A percentile compares a stretch with the other conserved stretches of the same genome.
Evolutionary conservation across 1,140 invertebrate species (phyloP).

Genomic region (Teleogryllus occipitalis): DNA sequence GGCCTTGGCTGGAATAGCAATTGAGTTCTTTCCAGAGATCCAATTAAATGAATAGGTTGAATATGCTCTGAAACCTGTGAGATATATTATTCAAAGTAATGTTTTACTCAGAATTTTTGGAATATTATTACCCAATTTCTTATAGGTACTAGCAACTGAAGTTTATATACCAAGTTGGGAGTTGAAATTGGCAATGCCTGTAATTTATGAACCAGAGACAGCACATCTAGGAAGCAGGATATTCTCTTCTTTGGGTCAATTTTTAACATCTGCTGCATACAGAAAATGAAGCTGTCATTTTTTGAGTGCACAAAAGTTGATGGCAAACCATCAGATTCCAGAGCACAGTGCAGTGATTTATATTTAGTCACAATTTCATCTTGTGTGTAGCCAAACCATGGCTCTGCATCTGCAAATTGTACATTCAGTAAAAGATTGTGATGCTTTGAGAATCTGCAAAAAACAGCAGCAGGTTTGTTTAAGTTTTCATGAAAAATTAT

Average conservation of each 20-base stretch:
- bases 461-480: too few species aligned
- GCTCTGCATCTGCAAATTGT: not conserved
- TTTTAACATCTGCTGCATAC: not conserved
- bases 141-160: not conserved
- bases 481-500: too few species aligned
- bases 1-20: not conserved
- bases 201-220: not conserved
- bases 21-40: not conserved
- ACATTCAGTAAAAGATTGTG: too few species aligned
- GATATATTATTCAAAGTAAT: not conserved
- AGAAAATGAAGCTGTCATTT: not conserved
- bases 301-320: not conserved
- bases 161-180: too few species aligned
- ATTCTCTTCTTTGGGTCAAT: not conserved
- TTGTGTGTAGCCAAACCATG: not conserved
- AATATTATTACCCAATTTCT: not conserved
- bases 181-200: not conserved
- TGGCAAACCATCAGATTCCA: not conserved
- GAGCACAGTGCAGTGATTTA: not conserved
- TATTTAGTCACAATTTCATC: not conserved
- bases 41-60: not conserved
- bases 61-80: not conserved
- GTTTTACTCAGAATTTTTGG: too few species aligned
- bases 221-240: not conserved
- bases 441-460: too few species aligned